Conservation (phyloP, 2,113 vertebrate genomes). For the Gadus chalcogrammus region DNA sequence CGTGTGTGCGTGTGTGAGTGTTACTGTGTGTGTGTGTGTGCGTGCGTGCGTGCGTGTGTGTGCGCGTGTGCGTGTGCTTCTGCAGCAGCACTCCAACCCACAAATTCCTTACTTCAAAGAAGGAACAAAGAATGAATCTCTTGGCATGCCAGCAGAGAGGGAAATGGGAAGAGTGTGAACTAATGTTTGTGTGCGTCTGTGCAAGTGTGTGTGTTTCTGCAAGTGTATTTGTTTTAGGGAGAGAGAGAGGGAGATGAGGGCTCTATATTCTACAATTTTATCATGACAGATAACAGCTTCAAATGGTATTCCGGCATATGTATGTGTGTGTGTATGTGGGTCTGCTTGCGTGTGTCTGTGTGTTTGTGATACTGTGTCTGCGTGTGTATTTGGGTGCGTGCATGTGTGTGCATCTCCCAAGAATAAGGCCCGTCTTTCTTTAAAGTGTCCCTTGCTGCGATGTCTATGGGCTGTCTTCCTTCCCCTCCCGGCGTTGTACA, state of each 20-base stretch:
- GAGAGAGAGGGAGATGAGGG: background rate
- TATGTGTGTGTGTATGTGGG: background rate
- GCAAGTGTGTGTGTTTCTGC: background rate
- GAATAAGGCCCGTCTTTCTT: too few relatives aligned
- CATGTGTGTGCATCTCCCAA: too few relatives aligned
- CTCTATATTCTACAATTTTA: background rate
- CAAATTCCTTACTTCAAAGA: constrained; percentile 13
- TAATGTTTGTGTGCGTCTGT: background rate
- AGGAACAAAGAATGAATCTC: constrained; percentile 6
- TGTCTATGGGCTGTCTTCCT: too few relatives aligned
- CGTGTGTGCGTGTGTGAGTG: background rate
- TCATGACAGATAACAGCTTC: background rate
- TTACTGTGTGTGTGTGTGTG: constrained; percentile 1
- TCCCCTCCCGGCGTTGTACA: too few relatives aligned
- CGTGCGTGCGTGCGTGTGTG: background rate
- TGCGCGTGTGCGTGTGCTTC: constrained; percentile 35
- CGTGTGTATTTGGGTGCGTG: background rate
- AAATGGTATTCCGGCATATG: background rate
- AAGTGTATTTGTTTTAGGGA: background rate
- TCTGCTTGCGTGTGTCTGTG: too few relatives aligned
- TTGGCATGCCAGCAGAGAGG: background rate
- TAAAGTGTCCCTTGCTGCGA: too few relatives aligned
- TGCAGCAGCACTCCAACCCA: background rate
- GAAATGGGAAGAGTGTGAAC: too few relatives aligned
- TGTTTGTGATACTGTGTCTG: background rate